Base-by-base conservation (phyloP, 2,113 vertebrate species). In the Pomatostomus ruficeps region DNA sequence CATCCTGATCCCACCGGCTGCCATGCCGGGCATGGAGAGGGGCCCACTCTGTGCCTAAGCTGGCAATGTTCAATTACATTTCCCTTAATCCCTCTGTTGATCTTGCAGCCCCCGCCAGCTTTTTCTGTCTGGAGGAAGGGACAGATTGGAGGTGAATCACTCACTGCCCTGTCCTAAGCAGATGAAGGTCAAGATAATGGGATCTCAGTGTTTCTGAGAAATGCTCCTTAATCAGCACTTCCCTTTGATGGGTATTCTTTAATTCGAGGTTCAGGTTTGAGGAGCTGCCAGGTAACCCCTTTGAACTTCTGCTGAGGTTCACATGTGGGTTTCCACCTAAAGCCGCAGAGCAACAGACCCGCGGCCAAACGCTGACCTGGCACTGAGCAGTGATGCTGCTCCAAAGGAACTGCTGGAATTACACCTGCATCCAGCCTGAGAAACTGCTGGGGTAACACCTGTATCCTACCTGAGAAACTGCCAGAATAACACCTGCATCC, bases 131-230 rank as follows among this genome's bases (percentile, higher is more conserved):
- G 83, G 75, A 95, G 49, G 90, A 90, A 88, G 88, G 93, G 86
- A 78, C 89, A 90, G 93, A 91, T 91, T 86, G 80, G 83, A 97
- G 93, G 88, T 95, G 90, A 97, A 82, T 88, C 90, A 48, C 70
- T 89, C 11, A 0, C 85, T 87, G 85, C 76, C 84, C 84, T 57
- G 70, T 78, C 91, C 91, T 96, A 96, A 97, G 94, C 55, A 91
- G 95, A 96, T 95, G 91, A 97, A 97, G 93, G 97, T 95, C 91
- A 94, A 95, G 93, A 96, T 97, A 96, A 97, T 93, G 92, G 62
- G 96, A 96, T 96, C 91, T 65, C 14, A 0, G 74, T 71, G 70
- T 95, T 95, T 94, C 82, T 81, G 90, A 88, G 88, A 94, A 97
- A 94, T 20, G 51, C 89, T 89, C 67, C 88, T 93, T 95, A 77